Evolutionary conservation across 2,113 vertebrate genomes (phyloP).

Genomic region (Anseranas semipalmata): DNA sequence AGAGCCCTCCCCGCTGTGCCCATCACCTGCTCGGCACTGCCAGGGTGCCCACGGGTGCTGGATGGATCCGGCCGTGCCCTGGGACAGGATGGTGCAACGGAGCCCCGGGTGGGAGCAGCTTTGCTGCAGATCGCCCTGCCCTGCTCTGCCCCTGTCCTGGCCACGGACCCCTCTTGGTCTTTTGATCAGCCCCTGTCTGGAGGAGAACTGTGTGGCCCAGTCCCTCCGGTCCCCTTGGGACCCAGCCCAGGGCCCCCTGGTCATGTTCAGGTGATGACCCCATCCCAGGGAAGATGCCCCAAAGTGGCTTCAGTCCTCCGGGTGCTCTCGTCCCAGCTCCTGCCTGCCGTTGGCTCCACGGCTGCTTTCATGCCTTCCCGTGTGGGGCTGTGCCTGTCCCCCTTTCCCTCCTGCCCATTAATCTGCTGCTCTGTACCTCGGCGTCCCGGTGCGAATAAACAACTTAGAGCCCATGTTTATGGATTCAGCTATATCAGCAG

Average conservation of each 20-base stretch:
- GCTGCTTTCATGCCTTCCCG: rapidly evolving
- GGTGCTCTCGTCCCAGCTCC: rapidly evolving
- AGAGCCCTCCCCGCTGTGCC: background rate
- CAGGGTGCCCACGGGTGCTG: background rate
- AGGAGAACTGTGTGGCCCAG: rapidly evolving
- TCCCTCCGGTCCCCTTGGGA: background rate
- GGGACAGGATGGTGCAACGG: rapidly evolving
- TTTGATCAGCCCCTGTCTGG: background rate
- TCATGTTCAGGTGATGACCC: background rate
- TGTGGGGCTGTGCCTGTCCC: background rate
- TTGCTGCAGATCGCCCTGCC: background rate
- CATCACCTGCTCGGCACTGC: background rate
- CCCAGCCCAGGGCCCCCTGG: rapidly evolving
- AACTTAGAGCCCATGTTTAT: constrained; percentile 63
- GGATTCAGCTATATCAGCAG: constrained; percentile 81
- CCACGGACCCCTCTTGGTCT: background rate
- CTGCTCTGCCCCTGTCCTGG: rapidly evolving
- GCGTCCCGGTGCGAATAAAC: constrained; percentile 42
- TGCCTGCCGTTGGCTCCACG: rapidly evolving
- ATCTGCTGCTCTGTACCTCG: constrained; percentile 42
- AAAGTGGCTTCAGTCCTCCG: rapidly evolving
- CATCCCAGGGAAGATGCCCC: background rate
- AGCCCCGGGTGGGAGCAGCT: background rate
- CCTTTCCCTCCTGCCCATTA: constrained; percentile 19
- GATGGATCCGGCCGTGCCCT: rapidly evolving